phyloP scores from a whole-genome alignment of 1,140 invertebrate genomes.

The Elysia chlorotica region DNA sequence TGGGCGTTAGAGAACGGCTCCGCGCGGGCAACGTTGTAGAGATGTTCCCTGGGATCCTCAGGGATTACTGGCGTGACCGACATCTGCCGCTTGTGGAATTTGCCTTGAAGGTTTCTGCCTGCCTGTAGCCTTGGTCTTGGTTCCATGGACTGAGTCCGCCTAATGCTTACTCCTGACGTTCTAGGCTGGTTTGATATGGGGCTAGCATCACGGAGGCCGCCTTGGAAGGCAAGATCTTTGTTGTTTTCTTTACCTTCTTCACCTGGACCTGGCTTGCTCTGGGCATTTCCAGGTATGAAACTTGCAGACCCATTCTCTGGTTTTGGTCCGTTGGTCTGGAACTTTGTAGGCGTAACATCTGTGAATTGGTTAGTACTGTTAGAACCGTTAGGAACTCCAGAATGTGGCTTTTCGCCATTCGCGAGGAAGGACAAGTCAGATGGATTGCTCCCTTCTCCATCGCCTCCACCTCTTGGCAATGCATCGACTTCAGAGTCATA shows the following conservation, averaged over 20 bases:
- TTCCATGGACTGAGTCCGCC: not conserved
- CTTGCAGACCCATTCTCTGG: not conserved
- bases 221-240: not conserved
- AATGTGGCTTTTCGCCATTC: not conserved
- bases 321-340: not conserved
- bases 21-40: constrained; percentile 34
- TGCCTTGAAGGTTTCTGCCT: constrained; percentile 13
- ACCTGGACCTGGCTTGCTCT: not conserved
- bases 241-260: not conserved
- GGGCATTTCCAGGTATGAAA: not conserved
- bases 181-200: not conserved
- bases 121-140: not conserved
- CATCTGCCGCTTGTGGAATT: constrained; percentile 33
- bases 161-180: not conserved
- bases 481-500: not conserved
- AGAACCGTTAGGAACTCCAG: not conserved
- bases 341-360: not conserved
- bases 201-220: not conserved
- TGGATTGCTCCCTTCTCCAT: too few relatives aligned
- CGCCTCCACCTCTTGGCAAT: not conserved
- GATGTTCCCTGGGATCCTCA: constrained; percentile 40
- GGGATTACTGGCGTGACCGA: constrained; percentile 32
- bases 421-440: not conserved
- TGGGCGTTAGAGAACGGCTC: constrained; percentile 34
- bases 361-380: not conserved